These are phyloP conservation scores for Ischnus inquisitorius DNA, from an alignment of 2,888 invertebrate genomes.

Conservation along the genomic window DNA sequence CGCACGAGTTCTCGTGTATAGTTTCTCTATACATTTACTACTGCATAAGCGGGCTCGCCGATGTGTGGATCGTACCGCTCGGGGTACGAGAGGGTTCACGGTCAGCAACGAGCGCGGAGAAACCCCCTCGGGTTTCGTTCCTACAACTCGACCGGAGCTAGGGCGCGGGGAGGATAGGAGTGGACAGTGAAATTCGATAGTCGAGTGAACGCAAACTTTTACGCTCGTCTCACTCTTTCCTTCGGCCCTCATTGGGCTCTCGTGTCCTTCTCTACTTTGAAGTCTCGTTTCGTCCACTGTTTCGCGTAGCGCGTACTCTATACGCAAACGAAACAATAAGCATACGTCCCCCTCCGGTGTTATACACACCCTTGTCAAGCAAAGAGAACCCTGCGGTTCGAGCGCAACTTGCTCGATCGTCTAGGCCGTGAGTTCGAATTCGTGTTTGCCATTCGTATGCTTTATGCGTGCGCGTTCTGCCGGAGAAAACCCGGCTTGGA, in stretches of 20 bases:
- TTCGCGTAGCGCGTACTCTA: conserved; percentile 68
- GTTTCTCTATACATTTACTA: neutral
- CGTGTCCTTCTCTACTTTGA: conserved; percentile 67
- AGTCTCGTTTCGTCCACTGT: conserved; percentile 32
- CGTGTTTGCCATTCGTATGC: conserved; percentile 41
- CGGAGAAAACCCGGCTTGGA: conserved; percentile 65
- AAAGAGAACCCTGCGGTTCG: conserved; percentile 62
- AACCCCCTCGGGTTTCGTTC: conserved; percentile 4
- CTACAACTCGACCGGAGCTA: neutral
- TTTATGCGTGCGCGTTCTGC: conserved; percentile 56
- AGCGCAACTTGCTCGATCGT: conserved; percentile 7
- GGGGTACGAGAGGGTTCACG: conserved; percentile 31
- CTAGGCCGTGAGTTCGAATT: conserved; percentile 24
- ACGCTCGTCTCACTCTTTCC: conserved; percentile 54
- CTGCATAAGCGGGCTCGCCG: conserved; percentile 23
- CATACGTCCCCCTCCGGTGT: conserved; percentile 58
- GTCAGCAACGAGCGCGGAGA: conserved; percentile 34
- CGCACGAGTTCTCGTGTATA: conserved; percentile 17
- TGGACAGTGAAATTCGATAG: conserved; percentile 81
- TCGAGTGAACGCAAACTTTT: conserved; percentile 75
- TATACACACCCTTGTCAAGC: conserved; percentile 80
- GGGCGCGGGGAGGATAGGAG: conserved; percentile 61
- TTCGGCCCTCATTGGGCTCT: conserved; percentile 16
- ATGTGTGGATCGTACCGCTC: conserved; percentile 27
- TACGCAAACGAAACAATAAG: conserved; percentile 80